Evolutionary conservation across 2,888 invertebrate species (phyloP).

Genomic region (Beris chalybata): DNA sequence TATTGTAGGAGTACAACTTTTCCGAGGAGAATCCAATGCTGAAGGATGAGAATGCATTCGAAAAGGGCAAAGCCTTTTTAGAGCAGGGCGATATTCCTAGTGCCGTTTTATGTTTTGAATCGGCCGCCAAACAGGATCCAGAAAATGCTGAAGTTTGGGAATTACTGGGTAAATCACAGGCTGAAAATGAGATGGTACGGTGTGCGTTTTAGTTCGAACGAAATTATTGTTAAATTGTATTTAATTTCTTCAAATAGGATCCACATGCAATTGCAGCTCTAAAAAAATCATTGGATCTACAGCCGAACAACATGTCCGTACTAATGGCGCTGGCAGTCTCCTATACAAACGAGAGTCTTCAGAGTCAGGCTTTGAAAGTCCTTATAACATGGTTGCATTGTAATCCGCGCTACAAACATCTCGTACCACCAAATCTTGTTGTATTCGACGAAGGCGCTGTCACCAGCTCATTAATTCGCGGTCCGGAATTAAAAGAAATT

Average conservation of each 20-base stretch:
- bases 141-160: conserved; percentile 84
- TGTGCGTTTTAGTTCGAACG: neutral
- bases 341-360: conserved; percentile 94
- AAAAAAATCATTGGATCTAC: conserved; percentile 77
- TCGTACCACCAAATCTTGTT: conserved; percentile 63
- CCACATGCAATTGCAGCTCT: conserved; percentile 90
- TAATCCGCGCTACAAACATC: conserved; percentile 79
- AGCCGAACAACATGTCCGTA: conserved; percentile 78
- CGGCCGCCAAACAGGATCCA: conserved; percentile 83
- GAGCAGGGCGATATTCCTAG: conserved; percentile 89
- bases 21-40: conserved; percentile 84
- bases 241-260: conserved; percentile 61
- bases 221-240: conserved; percentile 6
- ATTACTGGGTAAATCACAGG: conserved; percentile 86
- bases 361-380: conserved; percentile 83
- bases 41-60: conserved; percentile 75
- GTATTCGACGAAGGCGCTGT: conserved; percentile 44
- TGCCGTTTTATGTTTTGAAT: conserved; percentile 95
- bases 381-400: conserved; percentile 76
- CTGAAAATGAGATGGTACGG: conserved; percentile 86
- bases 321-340: conserved; percentile 90
- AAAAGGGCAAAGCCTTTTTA: conserved; percentile 81
- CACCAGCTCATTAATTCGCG: conserved; percentile 58
- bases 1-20: conserved; percentile 72
- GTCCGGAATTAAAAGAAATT: conserved; percentile 61